Percentiles rank a stretch among this genome's conserved stretches.
phyloP scores from a whole-genome alignment of 2,797 vertebrate species.

The Sebastes taczanowskii region DNA sequence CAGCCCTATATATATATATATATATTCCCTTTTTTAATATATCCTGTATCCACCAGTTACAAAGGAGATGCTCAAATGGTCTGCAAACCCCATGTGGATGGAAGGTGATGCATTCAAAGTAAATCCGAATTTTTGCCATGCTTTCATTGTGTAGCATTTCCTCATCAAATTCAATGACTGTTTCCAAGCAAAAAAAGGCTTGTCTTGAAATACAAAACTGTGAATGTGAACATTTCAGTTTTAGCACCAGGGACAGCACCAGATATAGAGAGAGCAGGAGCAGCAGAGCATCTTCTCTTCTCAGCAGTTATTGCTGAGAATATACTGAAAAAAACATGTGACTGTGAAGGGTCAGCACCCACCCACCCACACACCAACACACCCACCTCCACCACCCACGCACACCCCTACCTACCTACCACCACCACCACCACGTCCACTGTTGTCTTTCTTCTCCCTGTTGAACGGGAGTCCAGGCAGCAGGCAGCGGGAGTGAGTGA shows the following conservation, averaged over 20 bases:
- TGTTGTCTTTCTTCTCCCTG: conserved; percentile 63
- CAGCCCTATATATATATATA: no score
- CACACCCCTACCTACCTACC: conserved; percentile 21
- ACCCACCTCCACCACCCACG: not conserved
- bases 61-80: not conserved
- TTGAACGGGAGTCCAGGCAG: conserved; percentile 38
- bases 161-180: not conserved
- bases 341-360: conserved; percentile 64
- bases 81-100: not conserved
- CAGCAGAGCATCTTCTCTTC: not conserved
- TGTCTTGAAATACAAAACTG: not conserved
- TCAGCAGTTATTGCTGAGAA: conserved; percentile 4
- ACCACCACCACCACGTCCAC: conserved; percentile 48
- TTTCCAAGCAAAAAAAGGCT: not conserved
- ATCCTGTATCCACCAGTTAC: no score
- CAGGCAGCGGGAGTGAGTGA: not conserved
- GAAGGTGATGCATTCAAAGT: not conserved
- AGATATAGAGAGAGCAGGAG: conserved; percentile 1
- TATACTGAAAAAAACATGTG: conserved; percentile 48
- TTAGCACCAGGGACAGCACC: conserved; percentile 82
- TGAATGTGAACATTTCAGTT: conserved; percentile 16
- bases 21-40: no score
- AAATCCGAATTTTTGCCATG: not conserved
- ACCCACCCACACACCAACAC: conserved; percentile 20
- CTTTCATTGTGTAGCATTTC: not conserved